Evolutionary conservation across 2,113 vertebrate species (phyloP).

Genomic region (Leptobrachium leishanense): DNA sequence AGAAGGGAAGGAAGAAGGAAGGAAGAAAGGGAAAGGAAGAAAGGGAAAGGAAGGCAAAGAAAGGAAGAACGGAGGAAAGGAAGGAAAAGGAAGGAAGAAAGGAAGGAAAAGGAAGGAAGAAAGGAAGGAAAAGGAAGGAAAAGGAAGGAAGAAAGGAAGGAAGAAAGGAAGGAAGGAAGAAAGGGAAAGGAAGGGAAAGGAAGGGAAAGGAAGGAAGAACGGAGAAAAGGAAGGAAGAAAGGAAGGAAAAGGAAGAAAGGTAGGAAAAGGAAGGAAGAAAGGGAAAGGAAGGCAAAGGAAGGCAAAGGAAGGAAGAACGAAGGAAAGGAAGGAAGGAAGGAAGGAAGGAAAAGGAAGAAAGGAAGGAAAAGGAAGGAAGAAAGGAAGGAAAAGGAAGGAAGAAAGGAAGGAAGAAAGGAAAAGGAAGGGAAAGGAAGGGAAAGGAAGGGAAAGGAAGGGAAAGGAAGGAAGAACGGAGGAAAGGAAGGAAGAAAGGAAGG

Average conservation of each 20-base stretch:
- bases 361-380: no score
- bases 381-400: neutral
- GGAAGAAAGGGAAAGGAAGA: neutral
- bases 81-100: slow-evolving; percentile 13
- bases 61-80: slow-evolving; percentile 8
- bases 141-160: no score
- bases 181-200: no score
- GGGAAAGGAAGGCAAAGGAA: no score
- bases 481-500: neutral
- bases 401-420: neutral
- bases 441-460: slow-evolving; percentile 43
- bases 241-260: no score
- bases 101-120: slow-evolving; percentile 50
- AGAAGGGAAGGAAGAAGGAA: slow-evolving; percentile 53
- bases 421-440: slow-evolving; percentile 40
- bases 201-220: no score
- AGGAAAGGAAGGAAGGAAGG: no score
- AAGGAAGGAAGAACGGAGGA: slow-evolving; percentile 14
- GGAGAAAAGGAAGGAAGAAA: no score
- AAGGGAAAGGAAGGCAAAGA: neutral
- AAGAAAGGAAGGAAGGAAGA: no score
- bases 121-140: neutral
- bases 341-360: no score
- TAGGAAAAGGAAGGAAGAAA: no score
- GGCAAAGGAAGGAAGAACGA: no score